These are phyloP conservation scores for Cepaea nemoralis DNA, from an alignment of 1,140 invertebrate species.

Conservation along the genomic window DNA sequence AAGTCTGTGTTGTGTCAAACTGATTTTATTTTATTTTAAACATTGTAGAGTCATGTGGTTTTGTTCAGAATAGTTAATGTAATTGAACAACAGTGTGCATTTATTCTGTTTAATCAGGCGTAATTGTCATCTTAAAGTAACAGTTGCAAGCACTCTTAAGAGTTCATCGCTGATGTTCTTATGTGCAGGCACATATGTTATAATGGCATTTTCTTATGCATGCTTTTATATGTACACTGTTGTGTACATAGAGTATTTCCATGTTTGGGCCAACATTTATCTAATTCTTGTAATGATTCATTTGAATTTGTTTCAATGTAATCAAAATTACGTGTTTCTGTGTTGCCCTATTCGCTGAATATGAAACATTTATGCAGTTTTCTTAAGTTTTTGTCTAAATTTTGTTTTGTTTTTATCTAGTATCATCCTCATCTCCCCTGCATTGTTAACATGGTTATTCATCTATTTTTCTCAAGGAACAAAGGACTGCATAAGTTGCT, in stretches of 20 bases:
- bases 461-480: no score
- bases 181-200: not conserved
- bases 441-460: no score
- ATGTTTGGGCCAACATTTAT: not conserved
- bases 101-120: not conserved
- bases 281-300: no score
- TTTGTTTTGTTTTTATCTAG: no score
- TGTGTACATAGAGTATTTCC: not conserved
- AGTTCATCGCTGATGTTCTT: not conserved
- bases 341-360: no score
- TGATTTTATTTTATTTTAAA: not conserved
- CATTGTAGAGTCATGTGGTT: not conserved
- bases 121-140: no score
- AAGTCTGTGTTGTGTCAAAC: not conserved
- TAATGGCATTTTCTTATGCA: not conserved
- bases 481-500: no score
- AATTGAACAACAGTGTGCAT: not conserved
- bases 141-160: not conserved
- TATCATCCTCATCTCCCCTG: no score
- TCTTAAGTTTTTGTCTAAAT: no score
- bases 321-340: no score
- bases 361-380: no score
- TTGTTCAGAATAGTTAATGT: not conserved
- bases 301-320: no score
- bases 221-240: not conserved